Conservation (phyloP, 2,113 vertebrate species). For the Thymallus thymallus region DNA sequence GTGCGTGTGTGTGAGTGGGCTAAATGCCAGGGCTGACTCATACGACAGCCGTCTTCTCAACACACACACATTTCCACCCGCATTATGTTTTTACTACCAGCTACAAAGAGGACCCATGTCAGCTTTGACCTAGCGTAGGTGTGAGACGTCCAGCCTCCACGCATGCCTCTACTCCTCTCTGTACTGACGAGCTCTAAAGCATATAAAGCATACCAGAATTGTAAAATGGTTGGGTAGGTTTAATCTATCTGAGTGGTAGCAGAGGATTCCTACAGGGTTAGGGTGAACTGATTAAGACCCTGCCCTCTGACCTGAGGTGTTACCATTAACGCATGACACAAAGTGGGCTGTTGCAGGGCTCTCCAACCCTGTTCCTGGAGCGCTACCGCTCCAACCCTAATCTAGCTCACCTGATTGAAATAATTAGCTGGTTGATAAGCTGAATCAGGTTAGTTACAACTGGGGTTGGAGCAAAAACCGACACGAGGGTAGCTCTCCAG, state of each 20-base stretch:
- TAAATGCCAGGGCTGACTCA: not conserved
- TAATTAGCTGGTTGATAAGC: no score
- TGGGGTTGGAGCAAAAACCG: no score
- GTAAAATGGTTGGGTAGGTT: not conserved
- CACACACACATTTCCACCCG: not conserved
- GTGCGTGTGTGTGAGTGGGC: not conserved
- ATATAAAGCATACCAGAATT: not conserved
- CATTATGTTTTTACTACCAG: not conserved
- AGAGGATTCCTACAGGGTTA: not conserved
- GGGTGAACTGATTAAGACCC: not conserved
- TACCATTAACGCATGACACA: not conserved
- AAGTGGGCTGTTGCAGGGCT: not conserved
- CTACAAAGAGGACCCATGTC: not conserved
- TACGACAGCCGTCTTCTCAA: not conserved
- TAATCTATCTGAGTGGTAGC: not conserved
- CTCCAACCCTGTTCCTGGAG: no score
- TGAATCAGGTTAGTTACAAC: no score
- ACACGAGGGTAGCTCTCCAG: no score
- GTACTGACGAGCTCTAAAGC: no score
- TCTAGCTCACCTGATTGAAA: no score
- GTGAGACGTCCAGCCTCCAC: not conserved
- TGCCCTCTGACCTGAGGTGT: not conserved
- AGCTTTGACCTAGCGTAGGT: not conserved
- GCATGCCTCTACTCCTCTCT: not conserved
- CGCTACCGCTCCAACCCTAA: no score